Percentiles rank a stretch among this genome's conserved stretches.
phyloP scores from a whole-genome alignment of 2,888 invertebrate genomes.

The Spodoptera exigua region DNA sequence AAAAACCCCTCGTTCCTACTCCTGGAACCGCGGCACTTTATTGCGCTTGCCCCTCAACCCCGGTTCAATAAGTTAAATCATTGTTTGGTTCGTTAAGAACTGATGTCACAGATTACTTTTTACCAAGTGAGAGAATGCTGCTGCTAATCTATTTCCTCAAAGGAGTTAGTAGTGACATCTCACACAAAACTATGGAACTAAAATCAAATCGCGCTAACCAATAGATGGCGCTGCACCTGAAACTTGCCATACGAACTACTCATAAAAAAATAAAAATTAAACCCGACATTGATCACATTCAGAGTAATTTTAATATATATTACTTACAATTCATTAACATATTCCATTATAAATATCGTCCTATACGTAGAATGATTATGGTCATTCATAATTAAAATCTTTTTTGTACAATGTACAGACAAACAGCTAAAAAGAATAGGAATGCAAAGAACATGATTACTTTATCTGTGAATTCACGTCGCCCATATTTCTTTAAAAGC shows the following conservation, averaged over 20 bases:
- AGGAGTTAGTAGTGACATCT: constrained; percentile 26
- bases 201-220: neutral
- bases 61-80: too few relatives aligned
- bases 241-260: neutral
- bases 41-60: too few relatives aligned
- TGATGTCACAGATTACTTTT: too few relatives aligned
- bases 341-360: constrained; percentile 53
- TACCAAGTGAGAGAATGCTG: too few relatives aligned
- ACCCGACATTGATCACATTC: constrained; percentile 9
- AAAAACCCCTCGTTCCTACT: too few relatives aligned
- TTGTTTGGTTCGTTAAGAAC: too few relatives aligned
- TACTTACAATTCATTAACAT: constrained; percentile 46
- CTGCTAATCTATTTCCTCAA: too few relatives aligned
- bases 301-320: constrained; percentile 46
- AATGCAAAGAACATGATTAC: constrained; percentile 96
- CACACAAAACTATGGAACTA: neutral
- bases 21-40: too few relatives aligned
- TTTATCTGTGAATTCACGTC: constrained; percentile 98
- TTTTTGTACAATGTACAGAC: constrained; percentile 97
- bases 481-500: constrained; percentile 97
- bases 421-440: constrained; percentile 96
- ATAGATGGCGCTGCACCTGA: constrained; percentile 37
- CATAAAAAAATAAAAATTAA: neutral
- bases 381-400: constrained; percentile 89
- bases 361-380: constrained; percentile 46